Evolutionary conservation across 2,888 invertebrate genomes (phyloP), one percentile per base, ranked within the genome.

Genomic region (Hybos culiciformis): DNA sequence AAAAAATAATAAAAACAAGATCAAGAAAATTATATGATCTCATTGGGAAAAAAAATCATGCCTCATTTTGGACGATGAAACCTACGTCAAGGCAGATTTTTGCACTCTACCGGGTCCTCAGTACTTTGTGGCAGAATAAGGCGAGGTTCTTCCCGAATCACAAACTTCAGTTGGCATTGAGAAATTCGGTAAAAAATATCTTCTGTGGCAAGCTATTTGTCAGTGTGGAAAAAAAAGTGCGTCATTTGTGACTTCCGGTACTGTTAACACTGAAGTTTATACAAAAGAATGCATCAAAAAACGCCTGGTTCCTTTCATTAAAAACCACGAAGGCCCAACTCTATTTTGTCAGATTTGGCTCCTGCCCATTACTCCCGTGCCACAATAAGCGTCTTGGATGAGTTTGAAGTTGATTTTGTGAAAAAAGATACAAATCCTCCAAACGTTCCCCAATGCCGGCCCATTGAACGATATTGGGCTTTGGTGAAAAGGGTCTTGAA

Each of bases 381-480:
- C 6, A 23, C 23, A 23, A 7, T 23, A 23, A 9, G 9, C 23
- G 23, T 23, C 7, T 9, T 23, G 7, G 9, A 23, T 9, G 23
- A 23, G 6, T 7, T 7, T 9, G 23, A 9, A 6, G 9, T 23
- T 7, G 23, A 23, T n/a, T n/a, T n/a, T n/a, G n/a, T n/a, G n/a
- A n/a, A n/a, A n/a, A n/a, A n/a, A n/a, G n/a, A n/a, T n/a, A 37
- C 21, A 18, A 37, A 20, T 19, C 37, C 37, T 19, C 37, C 20
- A 37, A 37, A 37, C 21, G 14, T 37, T 1, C 36, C 5, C 15
- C 17, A 36, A 12, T 18, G 14, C 18, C 17, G 4, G 6, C 36
- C 36, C 18, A 36, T 36, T 36, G 36, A 36, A 36, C 15, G 5
- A 36, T 36, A 17, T 36, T 36, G 36, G 36, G 36, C 36, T 36